phyloP scores from a whole-genome alignment of 2,113 vertebrate genomes.

The Corythaeola cristata region DNA sequence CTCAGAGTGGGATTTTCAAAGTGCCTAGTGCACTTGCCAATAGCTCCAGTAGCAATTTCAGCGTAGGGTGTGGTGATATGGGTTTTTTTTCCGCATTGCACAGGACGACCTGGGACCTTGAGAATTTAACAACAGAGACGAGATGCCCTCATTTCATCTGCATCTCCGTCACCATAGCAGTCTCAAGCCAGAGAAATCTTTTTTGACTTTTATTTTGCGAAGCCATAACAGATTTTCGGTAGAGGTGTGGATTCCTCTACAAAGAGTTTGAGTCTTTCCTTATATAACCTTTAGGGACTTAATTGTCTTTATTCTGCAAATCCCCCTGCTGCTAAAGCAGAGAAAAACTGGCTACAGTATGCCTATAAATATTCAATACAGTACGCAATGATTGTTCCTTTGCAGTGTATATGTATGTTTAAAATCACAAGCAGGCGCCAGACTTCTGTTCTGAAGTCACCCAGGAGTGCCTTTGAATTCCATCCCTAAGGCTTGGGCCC shows the following conservation, averaged over 20 bases:
- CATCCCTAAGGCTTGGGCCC: background rate
- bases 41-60: background rate
- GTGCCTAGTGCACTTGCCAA: background rate
- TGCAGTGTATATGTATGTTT: background rate
- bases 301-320: background rate
- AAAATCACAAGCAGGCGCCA: background rate
- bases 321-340: background rate
- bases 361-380: background rate
- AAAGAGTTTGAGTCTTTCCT: background rate
- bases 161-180: background rate
- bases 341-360: background rate
- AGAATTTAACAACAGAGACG: background rate
- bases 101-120: background rate
- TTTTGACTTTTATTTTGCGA: background rate
- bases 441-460: background rate
- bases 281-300: background rate
- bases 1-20: background rate
- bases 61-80: too few relatives aligned
- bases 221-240: background rate
- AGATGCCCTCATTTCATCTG: background rate
- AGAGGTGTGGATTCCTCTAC: background rate
- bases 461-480: background rate
- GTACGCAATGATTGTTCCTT: background rate
- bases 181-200: background rate
- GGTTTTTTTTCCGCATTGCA: background rate